Evolutionary conservation across 2,797 vertebrate species (phyloP).

Genomic region (Melanotaenia nigrans): DNA sequence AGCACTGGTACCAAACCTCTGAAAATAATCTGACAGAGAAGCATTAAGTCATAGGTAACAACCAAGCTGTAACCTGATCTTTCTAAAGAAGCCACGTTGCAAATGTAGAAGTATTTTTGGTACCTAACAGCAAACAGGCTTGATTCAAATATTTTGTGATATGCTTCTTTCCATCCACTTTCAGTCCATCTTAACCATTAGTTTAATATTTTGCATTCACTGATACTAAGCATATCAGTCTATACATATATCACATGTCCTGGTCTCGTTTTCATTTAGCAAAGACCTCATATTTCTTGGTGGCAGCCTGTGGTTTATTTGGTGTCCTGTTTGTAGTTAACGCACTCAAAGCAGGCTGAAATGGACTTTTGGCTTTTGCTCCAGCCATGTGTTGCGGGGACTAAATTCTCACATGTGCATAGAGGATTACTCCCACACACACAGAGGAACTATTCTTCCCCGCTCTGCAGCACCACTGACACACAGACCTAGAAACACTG

Average conservation of each 20-base stretch:
- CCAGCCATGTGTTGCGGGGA: constrained; percentile 24
- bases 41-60: not conserved
- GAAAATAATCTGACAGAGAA: not conserved
- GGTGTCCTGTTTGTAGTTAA: constrained; percentile 43
- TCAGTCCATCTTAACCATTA: not conserved
- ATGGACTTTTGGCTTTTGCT: constrained; percentile 25
- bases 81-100: not conserved
- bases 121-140: not conserved
- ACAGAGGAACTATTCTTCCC: constrained; percentile 73
- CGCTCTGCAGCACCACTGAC: constrained; percentile 66
- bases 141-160: not conserved
- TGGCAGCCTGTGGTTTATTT: constrained; percentile 35
- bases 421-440: constrained; percentile 41
- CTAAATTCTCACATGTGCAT: constrained; percentile 32
- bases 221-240: not conserved
- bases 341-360: constrained; percentile 53
- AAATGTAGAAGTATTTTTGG: not conserved
- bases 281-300: constrained; percentile 28
- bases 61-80: not conserved
- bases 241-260: constrained; percentile 43
- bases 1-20: not conserved
- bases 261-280: constrained; percentile 20
- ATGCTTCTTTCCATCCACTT: not conserved
- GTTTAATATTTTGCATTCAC: constrained; percentile 1
- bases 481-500: constrained; percentile 82